Evolutionary conservation across 2,113 vertebrate genomes (phyloP), one percentile per base, ranked within the genome.

Genomic region (Penelope pileata): DNA sequence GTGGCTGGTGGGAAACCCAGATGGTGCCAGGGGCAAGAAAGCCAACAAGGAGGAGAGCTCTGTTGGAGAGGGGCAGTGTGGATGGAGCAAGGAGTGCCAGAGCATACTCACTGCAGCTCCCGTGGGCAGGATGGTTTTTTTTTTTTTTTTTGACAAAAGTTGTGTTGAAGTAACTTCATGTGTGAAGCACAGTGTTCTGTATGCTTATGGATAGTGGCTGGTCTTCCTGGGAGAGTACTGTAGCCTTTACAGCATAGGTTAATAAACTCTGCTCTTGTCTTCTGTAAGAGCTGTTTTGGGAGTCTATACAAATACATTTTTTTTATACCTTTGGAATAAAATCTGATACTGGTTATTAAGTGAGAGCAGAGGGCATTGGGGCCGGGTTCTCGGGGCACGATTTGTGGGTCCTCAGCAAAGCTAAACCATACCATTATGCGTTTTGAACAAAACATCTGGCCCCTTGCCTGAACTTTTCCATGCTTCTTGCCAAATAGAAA

Each of bases 401-500:
- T 70, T 78, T 63, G 50, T 56, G 58, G 48, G 75, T 90, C 83
- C 42, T 54, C 56, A 59, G 54, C 59, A 58, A 83, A 93, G 45
- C 68, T 54, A 63, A 77, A 19, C 40, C 14, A 15, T 89, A 88
- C 56, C 0, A 2, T 93, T 86, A 90, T 64, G 76, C 30, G 5
- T 88, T 95, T 95, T 86, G 43, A 78, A 91, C 87, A 91, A 92
- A 96, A 75, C 68, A 38, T 78, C 48, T 95, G 93, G 88, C 91
- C 30, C 4, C 19, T 86, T 88, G 91, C 93, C 94, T 93, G 27
- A 96, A 88, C 18, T 86, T 95, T 96, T 95, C 91, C 90, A 36
- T 91, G 83, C 63, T 88, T 93, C 85, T 96, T 96, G 96, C 88
- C 95, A 96, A 91, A 91, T 91, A 70, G 34, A 80, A 85, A 95